Evolutionary conservation across 2,888 invertebrate species (phyloP), one percentile per base, ranked within the genome.

Genomic region (Agonopterix arenella): DNA sequence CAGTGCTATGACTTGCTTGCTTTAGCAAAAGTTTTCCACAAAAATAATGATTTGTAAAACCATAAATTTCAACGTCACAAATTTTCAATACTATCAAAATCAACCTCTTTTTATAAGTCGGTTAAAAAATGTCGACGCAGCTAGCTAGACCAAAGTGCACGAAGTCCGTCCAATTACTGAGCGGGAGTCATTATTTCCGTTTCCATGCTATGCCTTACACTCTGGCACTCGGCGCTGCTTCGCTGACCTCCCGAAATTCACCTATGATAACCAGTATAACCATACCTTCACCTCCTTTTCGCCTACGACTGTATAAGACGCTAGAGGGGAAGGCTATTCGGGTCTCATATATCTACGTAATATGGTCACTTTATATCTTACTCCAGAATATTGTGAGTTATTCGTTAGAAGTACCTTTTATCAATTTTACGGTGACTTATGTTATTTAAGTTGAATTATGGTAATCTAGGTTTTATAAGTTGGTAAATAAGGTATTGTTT

Each of bases 121-220:
- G 28, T 28, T 28, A 7, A 28, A 28, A 18, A 53, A 49, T 47
- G 49, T 44, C 18, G 36, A n/a, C 44, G 45, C 40, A 18, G 50
- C 57, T 58, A 18, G 50, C 57, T 58, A 58, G 56, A 55, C 28
- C 28, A 28, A 59, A 60, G 72, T 73, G 73, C 74, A 70, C 67
- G 68, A 63, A 65, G 67, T 76, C 76, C 72, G 79, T 80, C 84
- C 85, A 85, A 84, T 85, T 86, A 85, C 78, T 68, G 81, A 81
- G 74, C 82, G 84, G 83, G 70, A 80, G 81, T 83, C 82, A 84
- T 84, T 84, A 85, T 84, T 84, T 84, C 84, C 84, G 82, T 71
- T 69, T 78, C 73, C 68, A 70, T 68, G 74, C 73, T 73, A 76
- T 77, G 75, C 78, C 73, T 73, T 60, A 75, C 70, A 67, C 68